Conservation (phyloP, 2,888 invertebrate genomes). For the Tinea semifulvella region DNA sequence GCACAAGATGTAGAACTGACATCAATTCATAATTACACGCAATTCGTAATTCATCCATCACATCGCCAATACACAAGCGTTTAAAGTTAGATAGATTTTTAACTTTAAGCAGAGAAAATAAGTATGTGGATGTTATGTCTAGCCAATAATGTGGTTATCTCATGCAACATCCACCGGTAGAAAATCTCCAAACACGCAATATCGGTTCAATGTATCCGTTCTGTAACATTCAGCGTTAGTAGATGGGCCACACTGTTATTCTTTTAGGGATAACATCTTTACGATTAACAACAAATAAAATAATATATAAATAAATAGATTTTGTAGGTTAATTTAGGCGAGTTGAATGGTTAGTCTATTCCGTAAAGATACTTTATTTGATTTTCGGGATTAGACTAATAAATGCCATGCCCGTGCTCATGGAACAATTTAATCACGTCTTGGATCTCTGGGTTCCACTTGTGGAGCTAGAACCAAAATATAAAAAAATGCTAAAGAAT, state of each 20-base stretch:
- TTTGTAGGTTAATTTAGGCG: no score
- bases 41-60: conserved; percentile 3
- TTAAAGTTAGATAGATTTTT: background rate
- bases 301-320: no score
- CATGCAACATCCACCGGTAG: conserved; percentile 8
- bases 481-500: no score
- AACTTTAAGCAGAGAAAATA: background rate
- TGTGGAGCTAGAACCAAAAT: no score
- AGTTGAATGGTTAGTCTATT: no score
- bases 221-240: background rate
- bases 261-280: no score
- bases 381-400: no score
- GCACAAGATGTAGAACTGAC: conserved; percentile 7
- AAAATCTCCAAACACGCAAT: conserved; percentile 5
- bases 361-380: no score
- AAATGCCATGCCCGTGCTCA: no score
- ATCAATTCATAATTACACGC: conserved; percentile 7
- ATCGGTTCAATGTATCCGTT: conserved; percentile 8
- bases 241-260: background rate
- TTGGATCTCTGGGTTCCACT: no score
- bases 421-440: no score
- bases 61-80: background rate
- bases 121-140: background rate
- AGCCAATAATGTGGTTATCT: background rate
- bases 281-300: no score